phyloP scores from a whole-genome alignment of 2,888 invertebrate genomes.

The Stratiomys singularior region DNA sequence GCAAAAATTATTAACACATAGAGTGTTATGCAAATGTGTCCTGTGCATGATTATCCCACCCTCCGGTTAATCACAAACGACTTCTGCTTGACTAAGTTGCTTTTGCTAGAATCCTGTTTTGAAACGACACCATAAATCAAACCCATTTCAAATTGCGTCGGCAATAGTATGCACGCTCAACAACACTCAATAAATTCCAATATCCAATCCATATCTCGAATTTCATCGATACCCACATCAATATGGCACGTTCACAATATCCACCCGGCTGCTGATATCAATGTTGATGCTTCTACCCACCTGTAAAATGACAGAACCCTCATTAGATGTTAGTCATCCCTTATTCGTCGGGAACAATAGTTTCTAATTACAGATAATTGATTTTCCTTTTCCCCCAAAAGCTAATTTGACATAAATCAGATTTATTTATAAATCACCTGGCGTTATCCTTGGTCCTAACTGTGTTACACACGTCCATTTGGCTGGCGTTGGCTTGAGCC shows the following conservation, averaged over 20 bases:
- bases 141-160: slow-evolving; percentile 9
- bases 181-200: slow-evolving; percentile 30
- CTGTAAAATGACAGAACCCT: neutral
- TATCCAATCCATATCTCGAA: neutral
- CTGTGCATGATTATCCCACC: too few relatives aligned
- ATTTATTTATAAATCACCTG: slow-evolving; percentile 39
- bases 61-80: too few relatives aligned
- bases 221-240: neutral
- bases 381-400: slow-evolving; percentile 21
- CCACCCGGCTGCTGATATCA: neutral
- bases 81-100: too few relatives aligned
- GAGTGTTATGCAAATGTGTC: too few relatives aligned
- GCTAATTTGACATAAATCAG: slow-evolving; percentile 44
- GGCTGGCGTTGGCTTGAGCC: too few relatives aligned
- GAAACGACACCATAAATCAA: too few relatives aligned
- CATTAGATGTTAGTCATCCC: slow-evolving; percentile 15
- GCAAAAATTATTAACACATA: too few relatives aligned
- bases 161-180: too few relatives aligned
- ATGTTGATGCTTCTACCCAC: neutral
- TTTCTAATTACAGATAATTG: slow-evolving; percentile 42
- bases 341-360: slow-evolving; percentile 27
- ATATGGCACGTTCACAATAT: neutral
- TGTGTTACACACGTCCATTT: too few relatives aligned
- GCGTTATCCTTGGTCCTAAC: neutral
- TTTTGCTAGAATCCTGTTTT: too few relatives aligned